Base-by-base conservation (phyloP, 2,797 vertebrate genomes). In the Balearica regulorum region DNA sequence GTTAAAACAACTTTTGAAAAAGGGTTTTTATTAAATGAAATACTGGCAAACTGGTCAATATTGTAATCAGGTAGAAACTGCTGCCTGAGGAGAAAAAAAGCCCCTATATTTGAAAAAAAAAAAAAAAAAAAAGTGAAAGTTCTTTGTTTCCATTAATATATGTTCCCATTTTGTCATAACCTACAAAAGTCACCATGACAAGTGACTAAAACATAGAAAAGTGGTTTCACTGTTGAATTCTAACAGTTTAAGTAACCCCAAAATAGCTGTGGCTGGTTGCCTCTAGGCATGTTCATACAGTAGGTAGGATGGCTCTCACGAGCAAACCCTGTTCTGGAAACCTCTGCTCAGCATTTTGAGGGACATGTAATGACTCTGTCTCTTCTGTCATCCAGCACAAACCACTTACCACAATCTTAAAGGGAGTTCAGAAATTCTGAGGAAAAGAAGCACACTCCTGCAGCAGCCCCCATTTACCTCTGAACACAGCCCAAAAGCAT, bases 71-170 rank as follows among this genome's bases (percentile, higher is more conserved):
- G 26, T 76, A 95, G 48, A 90, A 84, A 87, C 20, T 76, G 44
- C 28, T 79, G 73, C 80, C 64, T 84, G 58, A 90, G 66, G 76
- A 94, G 24, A 6, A 39, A 65, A 90, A 79, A 79, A 69, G n/a
- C n/a, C n/a, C 13, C 28, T 58, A 3, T 70, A 70, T 81, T 58
- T 71, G 25, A 75, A 86, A 84, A 89, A 65, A 46, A 75, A 86
- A 84, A n/a, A 25, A 75, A 86, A 84, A 89, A 89, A 65, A 48
- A 20, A 12, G 11, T 39, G 20, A 10, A 92, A 87, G 39, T 70
- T 78, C 80, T 89, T 93, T 94, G 55, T 92, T 96, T 89, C 64
- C 64, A 64, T 83, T 96, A 94, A 90, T 93, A 57, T 46, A 66
- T 71, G 25, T 70, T 89, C 81, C n/a, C 95, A 90, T 82, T 89